phyloP scores from a whole-genome alignment of 2,888 invertebrate species.

The Diplolepis rosae region DNA sequence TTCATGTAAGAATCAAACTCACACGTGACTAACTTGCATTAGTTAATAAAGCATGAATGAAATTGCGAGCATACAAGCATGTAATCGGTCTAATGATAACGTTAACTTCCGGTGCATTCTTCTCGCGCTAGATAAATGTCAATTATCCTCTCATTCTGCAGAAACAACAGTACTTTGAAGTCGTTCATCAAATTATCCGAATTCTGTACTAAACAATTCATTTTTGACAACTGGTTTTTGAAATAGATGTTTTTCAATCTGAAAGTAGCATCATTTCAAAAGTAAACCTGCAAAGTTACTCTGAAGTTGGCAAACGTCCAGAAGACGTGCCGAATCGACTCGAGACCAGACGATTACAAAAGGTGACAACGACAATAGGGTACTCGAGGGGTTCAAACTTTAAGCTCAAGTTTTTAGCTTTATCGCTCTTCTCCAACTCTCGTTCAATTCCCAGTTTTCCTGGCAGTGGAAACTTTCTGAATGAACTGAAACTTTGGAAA shows the following conservation, averaged over 20 bases:
- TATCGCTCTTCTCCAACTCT: constrained; percentile 17
- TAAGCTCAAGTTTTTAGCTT: constrained; percentile 24
- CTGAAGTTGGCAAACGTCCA: constrained; percentile 43
- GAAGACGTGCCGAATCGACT: constrained; percentile 60
- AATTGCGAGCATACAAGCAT: constrained; percentile 34
- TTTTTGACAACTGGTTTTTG: not conserved
- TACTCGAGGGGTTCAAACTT: constrained; percentile 4
- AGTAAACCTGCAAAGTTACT: not conserved
- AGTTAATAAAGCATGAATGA: constrained; percentile 23
- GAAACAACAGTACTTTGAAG: not conserved
- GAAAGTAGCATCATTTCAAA: not conserved
- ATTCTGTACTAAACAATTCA: too few species aligned
- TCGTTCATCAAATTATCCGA: too few species aligned
- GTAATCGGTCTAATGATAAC: constrained; percentile 56
- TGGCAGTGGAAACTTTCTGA: not conserved
- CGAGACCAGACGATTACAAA: constrained; percentile 39
- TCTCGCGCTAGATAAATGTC: constrained; percentile 53
- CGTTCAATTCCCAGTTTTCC: not conserved
- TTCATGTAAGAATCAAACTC: not conserved
- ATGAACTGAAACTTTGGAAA: not conserved
- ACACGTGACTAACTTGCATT: not conserved
- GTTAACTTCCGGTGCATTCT: constrained; percentile 55
- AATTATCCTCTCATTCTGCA: constrained; percentile 31
- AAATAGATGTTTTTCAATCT: not conserved
- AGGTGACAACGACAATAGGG: constrained; percentile 16